Conservation (phyloP, 2,888 invertebrate species). For the Itoplectis maculator region DNA sequence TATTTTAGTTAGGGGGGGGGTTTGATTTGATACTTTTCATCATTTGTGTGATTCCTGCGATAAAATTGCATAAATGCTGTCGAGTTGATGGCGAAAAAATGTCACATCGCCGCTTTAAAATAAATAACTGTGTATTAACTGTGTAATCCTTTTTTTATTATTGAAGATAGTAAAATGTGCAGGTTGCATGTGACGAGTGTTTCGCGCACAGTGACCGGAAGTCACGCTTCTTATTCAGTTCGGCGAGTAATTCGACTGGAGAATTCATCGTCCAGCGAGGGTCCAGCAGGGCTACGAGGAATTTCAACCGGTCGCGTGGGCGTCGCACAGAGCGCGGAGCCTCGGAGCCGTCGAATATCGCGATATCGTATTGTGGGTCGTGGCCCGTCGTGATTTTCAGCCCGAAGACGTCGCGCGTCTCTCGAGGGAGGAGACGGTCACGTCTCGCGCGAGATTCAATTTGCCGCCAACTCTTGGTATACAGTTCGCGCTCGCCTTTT, state of each 20-base stretch:
- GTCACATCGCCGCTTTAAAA: background rate
- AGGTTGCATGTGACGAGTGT: background rate
- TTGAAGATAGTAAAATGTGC: background rate
- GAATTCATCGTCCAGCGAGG: constrained; percentile 22
- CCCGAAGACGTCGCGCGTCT: constrained; percentile 60
- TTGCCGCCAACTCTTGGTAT: constrained; percentile 69
- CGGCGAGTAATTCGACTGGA: constrained; percentile 6
- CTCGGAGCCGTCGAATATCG: constrained; percentile 64
- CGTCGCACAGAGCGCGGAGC: constrained; percentile 1
- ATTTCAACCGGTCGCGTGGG: constrained; percentile 18
- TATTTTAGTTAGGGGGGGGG: too few species aligned
- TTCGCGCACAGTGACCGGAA: background rate
- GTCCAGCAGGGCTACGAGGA: constrained; percentile 5
- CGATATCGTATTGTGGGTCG: constrained; percentile 79
- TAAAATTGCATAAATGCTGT: too few species aligned
- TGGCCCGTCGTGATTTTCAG: constrained; percentile 70
- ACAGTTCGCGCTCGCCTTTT: constrained; percentile 37
- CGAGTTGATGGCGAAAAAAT: too few species aligned
- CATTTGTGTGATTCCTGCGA: too few species aligned
- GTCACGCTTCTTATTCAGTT: background rate
- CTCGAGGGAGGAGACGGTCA: constrained; percentile 69
- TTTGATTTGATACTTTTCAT: too few species aligned
- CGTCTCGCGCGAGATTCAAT: constrained; percentile 73
- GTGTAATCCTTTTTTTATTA: too few species aligned
- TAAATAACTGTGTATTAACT: background rate